A percentile compares a stretch with the other conserved stretches of the same genome.
Conservation (phyloP, 2,888 invertebrate species). For the Pemphredon lugubris region DNA sequence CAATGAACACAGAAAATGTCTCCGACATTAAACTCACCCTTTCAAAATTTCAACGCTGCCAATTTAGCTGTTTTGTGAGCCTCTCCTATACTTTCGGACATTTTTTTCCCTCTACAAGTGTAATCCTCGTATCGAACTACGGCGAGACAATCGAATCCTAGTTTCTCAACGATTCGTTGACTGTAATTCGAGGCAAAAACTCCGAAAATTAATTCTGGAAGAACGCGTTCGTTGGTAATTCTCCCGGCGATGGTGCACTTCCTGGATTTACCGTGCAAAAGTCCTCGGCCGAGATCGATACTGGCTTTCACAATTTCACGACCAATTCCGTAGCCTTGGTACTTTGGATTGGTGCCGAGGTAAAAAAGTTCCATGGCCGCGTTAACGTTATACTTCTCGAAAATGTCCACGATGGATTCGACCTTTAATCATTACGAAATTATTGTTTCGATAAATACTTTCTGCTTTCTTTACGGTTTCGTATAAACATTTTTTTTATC, state of each 20-base stretch:
- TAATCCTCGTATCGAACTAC: conserved; percentile 83
- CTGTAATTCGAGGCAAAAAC: conserved; percentile 84
- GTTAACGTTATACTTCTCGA: conserved; percentile 83
- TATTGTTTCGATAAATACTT: too few species aligned
- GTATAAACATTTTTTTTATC: too few species aligned
- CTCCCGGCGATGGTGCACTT: conserved; percentile 67
- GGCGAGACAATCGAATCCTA: conserved; percentile 83
- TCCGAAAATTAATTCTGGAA: conserved; percentile 84
- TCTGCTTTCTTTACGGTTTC: too few species aligned
- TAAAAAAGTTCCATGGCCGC: conserved; percentile 87
- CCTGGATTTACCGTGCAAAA: conserved; percentile 24
- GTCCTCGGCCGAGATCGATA: conserved; percentile 41
- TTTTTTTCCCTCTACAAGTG: conserved; percentile 83
- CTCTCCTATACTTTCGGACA: conserved; percentile 83
- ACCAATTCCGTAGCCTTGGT: conserved; percentile 83
- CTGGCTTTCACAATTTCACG: conserved; percentile 80
- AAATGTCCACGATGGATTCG: conserved; percentile 80
- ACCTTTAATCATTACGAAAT: conserved; percentile 50
- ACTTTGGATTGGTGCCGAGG: conserved; percentile 83
- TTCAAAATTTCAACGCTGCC: conserved; percentile 28
- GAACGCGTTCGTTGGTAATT: conserved; percentile 54
- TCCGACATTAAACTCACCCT: too few species aligned
- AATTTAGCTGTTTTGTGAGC: conserved; percentile 64
- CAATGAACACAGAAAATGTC: too few species aligned
- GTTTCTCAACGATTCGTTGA: conserved; percentile 83